These are phyloP conservation scores for Diabrotica balteata DNA, from an alignment of 2,888 invertebrate genomes.

Conservation along the genomic window DNA sequence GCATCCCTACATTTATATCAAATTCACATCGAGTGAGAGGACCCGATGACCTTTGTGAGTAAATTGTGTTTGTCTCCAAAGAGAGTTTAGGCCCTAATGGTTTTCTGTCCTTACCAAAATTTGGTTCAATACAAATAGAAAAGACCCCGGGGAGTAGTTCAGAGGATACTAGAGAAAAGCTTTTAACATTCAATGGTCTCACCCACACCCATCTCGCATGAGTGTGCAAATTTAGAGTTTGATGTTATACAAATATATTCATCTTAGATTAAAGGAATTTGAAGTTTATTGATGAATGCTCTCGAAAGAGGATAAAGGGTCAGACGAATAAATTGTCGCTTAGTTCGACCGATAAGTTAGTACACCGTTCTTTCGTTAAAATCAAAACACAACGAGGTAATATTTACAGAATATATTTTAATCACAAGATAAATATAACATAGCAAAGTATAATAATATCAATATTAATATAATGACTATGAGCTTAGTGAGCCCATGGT, in stretches of 20 bases:
- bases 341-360: no score
- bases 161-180: slow-evolving; percentile 24
- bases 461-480: no score
- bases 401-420: no score
- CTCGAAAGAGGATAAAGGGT: no score
- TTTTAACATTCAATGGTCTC: slow-evolving; percentile 24
- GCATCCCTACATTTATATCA: slow-evolving; percentile 6
- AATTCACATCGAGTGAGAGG: slow-evolving; percentile 4
- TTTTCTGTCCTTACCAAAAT: slow-evolving; percentile 20
- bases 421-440: no score
- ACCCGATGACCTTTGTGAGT: slow-evolving; percentile 19
- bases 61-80: slow-evolving; percentile 26
- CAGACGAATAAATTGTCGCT: no score
- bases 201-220: slow-evolving; percentile 11
- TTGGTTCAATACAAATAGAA: slow-evolving; percentile 29
- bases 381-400: no score
- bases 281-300: slow-evolving; percentile 12
- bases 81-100: slow-evolving; percentile 25
- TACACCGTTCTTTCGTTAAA: no score
- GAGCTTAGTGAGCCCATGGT: no score
- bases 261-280: slow-evolving; percentile 23
- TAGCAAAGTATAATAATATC: no score
- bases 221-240: slow-evolving; percentile 21
- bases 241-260: slow-evolving; percentile 23
- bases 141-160: slow-evolving; percentile 15